A percentile compares a stretch with the other conserved stretches of the same genome.
phyloP scores from a whole-genome alignment of 2,113 vertebrate genomes.

The Garra rufa region DNA sequence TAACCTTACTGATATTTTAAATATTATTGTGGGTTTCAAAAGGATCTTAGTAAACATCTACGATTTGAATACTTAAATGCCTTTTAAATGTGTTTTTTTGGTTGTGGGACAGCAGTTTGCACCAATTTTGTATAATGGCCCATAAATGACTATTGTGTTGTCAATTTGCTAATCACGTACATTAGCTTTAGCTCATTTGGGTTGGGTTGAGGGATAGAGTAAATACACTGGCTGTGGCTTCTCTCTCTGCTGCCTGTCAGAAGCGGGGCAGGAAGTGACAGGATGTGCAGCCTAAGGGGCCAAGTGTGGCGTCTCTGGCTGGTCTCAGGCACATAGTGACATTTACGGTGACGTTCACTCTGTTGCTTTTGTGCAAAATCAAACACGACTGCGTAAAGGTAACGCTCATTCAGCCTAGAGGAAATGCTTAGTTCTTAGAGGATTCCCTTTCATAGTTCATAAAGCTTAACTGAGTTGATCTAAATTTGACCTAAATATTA shows the following conservation, averaged over 20 bases:
- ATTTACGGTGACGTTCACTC: constrained; percentile 72
- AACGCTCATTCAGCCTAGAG: constrained; percentile 46
- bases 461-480: background rate
- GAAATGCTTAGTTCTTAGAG: constrained; percentile 9
- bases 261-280: constrained; percentile 72
- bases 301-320: constrained; percentile 64
- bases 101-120: too few species aligned
- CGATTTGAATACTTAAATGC: too few species aligned
- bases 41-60: too few species aligned
- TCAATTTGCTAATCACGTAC: background rate
- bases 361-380: constrained; percentile 64
- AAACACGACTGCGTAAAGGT: constrained; percentile 73
- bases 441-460: background rate
- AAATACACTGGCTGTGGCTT: constrained; percentile 52
- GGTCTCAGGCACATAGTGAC: constrained; percentile 73
- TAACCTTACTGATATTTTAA: too few species aligned
- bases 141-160: background rate
- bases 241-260: constrained; percentile 52
- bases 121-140: too few species aligned
- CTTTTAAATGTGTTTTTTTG: too few species aligned
- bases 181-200: background rate
- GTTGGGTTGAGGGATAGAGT: constrained; percentile 34
- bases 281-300: constrained; percentile 63
- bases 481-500: background rate
- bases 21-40: too few species aligned